A percentile compares a stretch with the other conserved stretches of the same genome.
These are phyloP conservation scores for Tromatobia lineatoria DNA, from an alignment of 2,888 invertebrate species.

Conservation along the genomic window DNA sequence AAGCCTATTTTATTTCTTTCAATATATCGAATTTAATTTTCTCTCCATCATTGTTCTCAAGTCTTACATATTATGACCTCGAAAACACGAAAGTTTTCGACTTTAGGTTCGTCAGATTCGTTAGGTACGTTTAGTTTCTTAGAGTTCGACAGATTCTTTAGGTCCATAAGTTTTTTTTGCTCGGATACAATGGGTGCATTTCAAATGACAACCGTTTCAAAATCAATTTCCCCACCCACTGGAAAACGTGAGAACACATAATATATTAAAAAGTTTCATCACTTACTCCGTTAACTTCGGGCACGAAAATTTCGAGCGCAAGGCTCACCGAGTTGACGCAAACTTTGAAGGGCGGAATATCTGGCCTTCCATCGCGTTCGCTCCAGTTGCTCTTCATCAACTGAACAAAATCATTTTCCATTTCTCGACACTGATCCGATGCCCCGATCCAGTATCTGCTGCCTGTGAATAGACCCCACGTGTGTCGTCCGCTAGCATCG, in stretches of 20 bases:
- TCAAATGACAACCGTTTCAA: too few species aligned
- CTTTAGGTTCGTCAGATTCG: too few species aligned
- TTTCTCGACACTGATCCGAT: constrained; percentile 76
- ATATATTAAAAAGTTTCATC: background rate
- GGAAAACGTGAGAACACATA: background rate
- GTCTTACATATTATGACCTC: too few species aligned
- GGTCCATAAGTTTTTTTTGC: too few species aligned
- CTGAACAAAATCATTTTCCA: constrained; percentile 69
- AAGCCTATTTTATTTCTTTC: too few species aligned
- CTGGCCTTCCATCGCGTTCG: constrained; percentile 10
- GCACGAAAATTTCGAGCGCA: constrained; percentile 67
- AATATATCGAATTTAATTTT: too few species aligned
- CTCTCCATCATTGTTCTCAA: too few species aligned
- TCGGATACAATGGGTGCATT: too few species aligned
- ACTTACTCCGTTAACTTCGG: constrained; percentile 73
- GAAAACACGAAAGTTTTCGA: too few species aligned
- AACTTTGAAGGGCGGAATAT: constrained; percentile 75
- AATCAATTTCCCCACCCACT: too few species aligned
- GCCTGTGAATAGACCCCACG: constrained; percentile 76
- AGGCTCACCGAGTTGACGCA: constrained; percentile 74
- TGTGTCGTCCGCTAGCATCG: constrained; percentile 77
- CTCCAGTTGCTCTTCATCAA: constrained; percentile 48
- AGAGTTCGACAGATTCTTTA: too few species aligned
- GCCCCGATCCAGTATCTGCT: constrained; percentile 77
- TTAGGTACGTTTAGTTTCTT: too few species aligned